phyloP scores from a whole-genome alignment of 2,888 invertebrate species.

The Chorisops tibialis region DNA sequence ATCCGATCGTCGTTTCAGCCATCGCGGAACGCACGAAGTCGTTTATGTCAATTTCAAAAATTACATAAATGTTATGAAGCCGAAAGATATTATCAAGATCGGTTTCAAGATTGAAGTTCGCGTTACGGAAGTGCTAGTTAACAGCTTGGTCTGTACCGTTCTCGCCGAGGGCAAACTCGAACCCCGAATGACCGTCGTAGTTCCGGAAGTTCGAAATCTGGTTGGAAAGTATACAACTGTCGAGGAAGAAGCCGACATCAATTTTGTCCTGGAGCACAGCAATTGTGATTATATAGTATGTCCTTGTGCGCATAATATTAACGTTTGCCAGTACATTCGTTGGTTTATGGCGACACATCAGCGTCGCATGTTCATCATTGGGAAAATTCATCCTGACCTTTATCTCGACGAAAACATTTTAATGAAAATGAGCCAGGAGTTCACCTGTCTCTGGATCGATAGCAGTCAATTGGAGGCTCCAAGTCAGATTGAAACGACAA shows the following conservation, averaged over 20 bases:
- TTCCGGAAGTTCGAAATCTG: not conserved
- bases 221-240: constrained; percentile 3
- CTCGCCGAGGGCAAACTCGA: constrained; percentile 8
- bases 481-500: not conserved
- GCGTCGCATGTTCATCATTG: constrained; percentile 14
- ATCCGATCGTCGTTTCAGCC: constrained; percentile 21
- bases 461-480: not conserved
- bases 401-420: constrained; percentile 4
- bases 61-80: not conserved
- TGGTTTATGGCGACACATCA: constrained; percentile 23
- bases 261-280: constrained; percentile 17
- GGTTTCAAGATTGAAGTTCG: constrained; percentile 10
- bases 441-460: constrained; percentile 24
- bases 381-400: constrained; percentile 9
- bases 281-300: constrained; percentile 25
- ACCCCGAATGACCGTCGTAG: constrained; percentile 4
- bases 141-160: constrained; percentile 15
- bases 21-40: constrained; percentile 11
- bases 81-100: constrained; percentile 16
- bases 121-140: not conserved
- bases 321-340: constrained; percentile 11
- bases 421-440: constrained; percentile 13
- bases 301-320: constrained; percentile 12
- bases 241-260: constrained; percentile 22
- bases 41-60: constrained; percentile 23